Percentiles rank a stretch among this genome's conserved stretches.
Conservation (phyloP, 2,113 vertebrate genomes). For the Parotia lawesii region DNA sequence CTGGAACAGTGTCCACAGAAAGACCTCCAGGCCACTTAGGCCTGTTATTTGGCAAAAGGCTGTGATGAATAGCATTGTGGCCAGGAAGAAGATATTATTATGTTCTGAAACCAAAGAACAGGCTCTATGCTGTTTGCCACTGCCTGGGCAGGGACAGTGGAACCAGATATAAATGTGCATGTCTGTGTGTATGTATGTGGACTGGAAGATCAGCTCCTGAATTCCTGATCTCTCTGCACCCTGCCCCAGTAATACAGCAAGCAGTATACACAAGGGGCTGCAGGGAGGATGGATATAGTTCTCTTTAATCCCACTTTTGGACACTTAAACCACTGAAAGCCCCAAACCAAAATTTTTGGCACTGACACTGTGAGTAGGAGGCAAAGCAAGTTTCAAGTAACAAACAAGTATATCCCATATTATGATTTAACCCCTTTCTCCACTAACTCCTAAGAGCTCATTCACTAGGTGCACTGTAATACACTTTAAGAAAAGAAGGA, state of each 20-base stretch:
- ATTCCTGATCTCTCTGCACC: background rate
- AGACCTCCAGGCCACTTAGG: constrained; percentile 41
- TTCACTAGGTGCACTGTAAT: background rate
- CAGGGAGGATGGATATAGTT: background rate
- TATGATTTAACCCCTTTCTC: background rate
- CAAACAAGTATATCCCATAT: background rate
- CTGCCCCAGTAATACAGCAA: background rate
- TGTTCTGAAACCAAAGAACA: constrained; percentile 20
- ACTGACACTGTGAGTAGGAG: background rate
- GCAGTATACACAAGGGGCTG: background rate
- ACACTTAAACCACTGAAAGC: background rate
- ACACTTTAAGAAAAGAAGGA: background rate
- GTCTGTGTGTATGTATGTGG: background rate
- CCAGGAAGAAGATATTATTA: constrained; percentile 45
- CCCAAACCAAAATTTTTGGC: background rate
- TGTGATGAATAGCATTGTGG: constrained; percentile 34
- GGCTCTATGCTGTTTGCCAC: background rate
- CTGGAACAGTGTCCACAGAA: constrained; percentile 39
- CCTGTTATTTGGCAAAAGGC: constrained; percentile 57
- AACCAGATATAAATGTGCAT: background rate
- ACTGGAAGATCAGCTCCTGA: background rate
- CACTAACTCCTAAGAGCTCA: background rate
- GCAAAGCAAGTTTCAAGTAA: background rate
- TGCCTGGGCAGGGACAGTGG: background rate
- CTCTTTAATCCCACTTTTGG: background rate